Evolutionary conservation across 2,113 vertebrate species (phyloP), one percentile per base, ranked within the genome.

Genomic region (Callopanchax toddi): DNA sequence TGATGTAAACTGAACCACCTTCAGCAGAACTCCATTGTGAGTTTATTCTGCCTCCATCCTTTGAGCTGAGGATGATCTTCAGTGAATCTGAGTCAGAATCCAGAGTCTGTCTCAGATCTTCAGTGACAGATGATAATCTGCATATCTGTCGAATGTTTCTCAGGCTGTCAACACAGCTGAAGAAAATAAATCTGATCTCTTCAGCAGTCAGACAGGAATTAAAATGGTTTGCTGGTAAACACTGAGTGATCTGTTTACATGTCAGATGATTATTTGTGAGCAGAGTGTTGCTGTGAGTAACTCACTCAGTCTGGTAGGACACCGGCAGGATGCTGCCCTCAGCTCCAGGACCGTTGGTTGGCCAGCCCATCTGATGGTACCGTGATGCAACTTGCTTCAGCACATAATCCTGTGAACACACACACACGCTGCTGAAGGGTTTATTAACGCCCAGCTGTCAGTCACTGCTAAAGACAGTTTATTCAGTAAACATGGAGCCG

Each of bases 281-380:
- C 17, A 8, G 23, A 37, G 7, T 6, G 22, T 42, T 15, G 4
- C 34, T 40, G 68, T 32, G 36, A 46, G 50, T 8, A 36, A 5
- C 91, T 8, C 94, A 98, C 97, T 99, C 95, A 48, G 94, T 93
- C 87, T 98, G 96, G 84, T 98, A 96, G 23, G 95, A 92, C 1
- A 94, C 89, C 85, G 94, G 94, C 90, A 94, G 89, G 79, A 96
- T 76, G 1, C 92, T 94, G 72, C 92, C 95, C 73, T 97, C 95
- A 4, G 86, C 92, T 23, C 82, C 84, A 13, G 68, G 73, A 2
- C 40, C 18, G 12, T 91, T 93, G 7, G 79, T 91, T 13, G 96
- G 97, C 96, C 96, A 98, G 78, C 96, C 97, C 83, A 97, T 93
- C 82, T 94, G 95, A 89, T 96, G 94, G 78, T 99, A 98, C 29